Conservation (phyloP, 2,888 invertebrate genomes). For the Drosophila aldrichi region DNA sequence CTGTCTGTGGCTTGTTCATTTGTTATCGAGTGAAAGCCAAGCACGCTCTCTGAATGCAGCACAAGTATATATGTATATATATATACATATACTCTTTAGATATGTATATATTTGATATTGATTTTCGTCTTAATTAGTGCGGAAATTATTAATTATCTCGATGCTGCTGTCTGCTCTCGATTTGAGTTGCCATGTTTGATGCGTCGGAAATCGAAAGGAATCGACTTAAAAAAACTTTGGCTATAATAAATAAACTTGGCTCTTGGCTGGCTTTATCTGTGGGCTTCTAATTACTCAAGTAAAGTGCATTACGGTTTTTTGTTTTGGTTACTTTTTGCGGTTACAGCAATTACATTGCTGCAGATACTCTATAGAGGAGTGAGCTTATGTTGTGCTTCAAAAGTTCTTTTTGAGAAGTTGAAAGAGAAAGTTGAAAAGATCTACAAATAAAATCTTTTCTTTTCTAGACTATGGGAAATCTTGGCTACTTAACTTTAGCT, state of each 20-base stretch:
- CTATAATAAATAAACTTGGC: conserved; percentile 12
- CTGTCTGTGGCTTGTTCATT: conserved; percentile 12
- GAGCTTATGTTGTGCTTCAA: not conserved
- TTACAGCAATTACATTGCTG: conserved; percentile 6
- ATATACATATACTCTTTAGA: not conserved
- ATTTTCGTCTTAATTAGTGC: conserved; percentile 70
- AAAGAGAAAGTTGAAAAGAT: not conserved
- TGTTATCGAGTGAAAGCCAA: conserved; percentile 53
- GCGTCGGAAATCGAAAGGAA: conserved; percentile 22
- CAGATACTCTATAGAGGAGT: conserved; percentile 3
- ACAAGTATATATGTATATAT: not conserved
- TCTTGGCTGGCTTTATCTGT: conserved; percentile 34
- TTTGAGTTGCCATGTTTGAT: conserved; percentile 22
- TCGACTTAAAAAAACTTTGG: conserved; percentile 14
- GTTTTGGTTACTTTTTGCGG: conserved; percentile 28
- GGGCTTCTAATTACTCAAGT: conserved; percentile 39
- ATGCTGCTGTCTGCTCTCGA: conserved; percentile 26
- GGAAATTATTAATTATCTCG: conserved; percentile 76
- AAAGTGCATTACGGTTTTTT: conserved; percentile 15
- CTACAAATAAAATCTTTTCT: not conserved
- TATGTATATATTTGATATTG: conserved; percentile 41
- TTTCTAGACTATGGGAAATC: no score
- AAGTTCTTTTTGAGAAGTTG: not conserved
- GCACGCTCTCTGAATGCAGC: conserved; percentile 44
- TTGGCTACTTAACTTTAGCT: not conserved